Base-by-base conservation (phyloP, 2,113 vertebrate genomes). In the Pterocles orientalis region DNA sequence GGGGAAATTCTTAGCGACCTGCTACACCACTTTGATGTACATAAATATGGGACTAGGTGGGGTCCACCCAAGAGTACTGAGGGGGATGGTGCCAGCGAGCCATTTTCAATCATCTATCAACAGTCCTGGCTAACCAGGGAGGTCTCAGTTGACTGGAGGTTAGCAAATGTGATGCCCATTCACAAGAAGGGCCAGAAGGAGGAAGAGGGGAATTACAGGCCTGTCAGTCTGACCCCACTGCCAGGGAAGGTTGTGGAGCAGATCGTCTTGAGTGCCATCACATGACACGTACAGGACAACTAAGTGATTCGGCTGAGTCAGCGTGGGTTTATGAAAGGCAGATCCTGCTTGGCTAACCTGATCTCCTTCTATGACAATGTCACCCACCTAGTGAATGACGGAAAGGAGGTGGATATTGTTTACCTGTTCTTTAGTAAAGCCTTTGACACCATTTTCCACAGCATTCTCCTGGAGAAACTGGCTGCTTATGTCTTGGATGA, bases 241-340 rank as follows among this genome's bases (percentile, higher is more conserved):
- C 9, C 1, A 0, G 4, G 5, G 15, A 76, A 75, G 8, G 6
- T 41, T 43, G 39, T 29, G 13, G 54, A 90, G 23, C 24, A 61
- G 23, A 20, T 53, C 26, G 28, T 65, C 45, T 3, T 9, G 33
- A 68, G 39, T 19, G 24, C 33, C 9, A n/a, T n/a, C 33, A 61
- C 1, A 1, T 1, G 3, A 17, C 14, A 65, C 0, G 1, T 58
- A 12, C 7, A 41, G 18, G 25, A 75, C 12, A 51, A 20, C 2
- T 10, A 76, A 13, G 12, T 4, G 7, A 51, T n/a, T 11, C 34
- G 29, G 3, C 7, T 7, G n/a, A 61, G 20, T 17, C 20, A 48
- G 14, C 25, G 14, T 19, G 20, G 5, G 9, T 34, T 72, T 48
- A 31, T 28, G 18, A 58, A 71, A 65, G 26, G 15, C 10, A 41